These are phyloP conservation scores for Heteropelma amictum DNA, from an alignment of 2,888 invertebrate species.

Conservation along the genomic window DNA sequence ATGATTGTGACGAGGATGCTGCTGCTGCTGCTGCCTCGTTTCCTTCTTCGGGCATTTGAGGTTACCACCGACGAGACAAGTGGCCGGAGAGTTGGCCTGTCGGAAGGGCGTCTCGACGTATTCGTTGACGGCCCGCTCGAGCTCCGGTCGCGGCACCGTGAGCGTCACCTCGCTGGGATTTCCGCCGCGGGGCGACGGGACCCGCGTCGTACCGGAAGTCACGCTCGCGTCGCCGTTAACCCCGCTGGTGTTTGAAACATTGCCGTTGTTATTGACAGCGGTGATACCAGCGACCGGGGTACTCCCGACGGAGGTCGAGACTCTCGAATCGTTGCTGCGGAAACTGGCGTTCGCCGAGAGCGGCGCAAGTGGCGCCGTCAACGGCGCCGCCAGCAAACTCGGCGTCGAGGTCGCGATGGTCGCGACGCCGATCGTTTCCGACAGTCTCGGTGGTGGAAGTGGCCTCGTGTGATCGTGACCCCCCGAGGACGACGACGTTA, in stretches of 20 bases:
- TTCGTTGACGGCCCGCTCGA: constrained; percentile 92
- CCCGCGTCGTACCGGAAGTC: constrained; percentile 57
- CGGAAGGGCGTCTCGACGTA: constrained; percentile 94
- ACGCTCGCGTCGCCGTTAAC: constrained; percentile 62
- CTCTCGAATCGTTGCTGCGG: constrained; percentile 51
- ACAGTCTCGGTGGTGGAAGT: constrained; percentile 72
- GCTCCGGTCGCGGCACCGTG: constrained; percentile 88
- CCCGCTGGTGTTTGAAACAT: neutral
- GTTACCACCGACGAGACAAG: constrained; percentile 52
- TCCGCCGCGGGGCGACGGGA: neutral
- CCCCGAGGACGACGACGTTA: constrained; percentile 77
- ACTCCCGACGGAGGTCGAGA: constrained; percentile 35
- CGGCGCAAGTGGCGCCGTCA: constrained; percentile 75
- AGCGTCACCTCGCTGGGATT: constrained; percentile 79
- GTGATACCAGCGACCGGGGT: constrained; percentile 27
- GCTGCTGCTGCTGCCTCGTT: constrained; percentile 61
- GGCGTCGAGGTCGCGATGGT: constrained; percentile 70
- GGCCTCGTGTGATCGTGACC: constrained; percentile 74
- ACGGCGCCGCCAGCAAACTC: constrained; percentile 39
- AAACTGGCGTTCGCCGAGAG: constrained; percentile 78
- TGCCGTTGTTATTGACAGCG: constrained; percentile 6
- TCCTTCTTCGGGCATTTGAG: constrained; percentile 68
- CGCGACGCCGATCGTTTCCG: constrained; percentile 30
- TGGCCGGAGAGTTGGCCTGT: constrained; percentile 72
- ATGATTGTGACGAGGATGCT: constrained; percentile 52